Evolutionary conservation across 2,797 vertebrate genomes (phyloP), one percentile per base, ranked within the genome.

Genomic region (Liparis tanakae): DNA sequence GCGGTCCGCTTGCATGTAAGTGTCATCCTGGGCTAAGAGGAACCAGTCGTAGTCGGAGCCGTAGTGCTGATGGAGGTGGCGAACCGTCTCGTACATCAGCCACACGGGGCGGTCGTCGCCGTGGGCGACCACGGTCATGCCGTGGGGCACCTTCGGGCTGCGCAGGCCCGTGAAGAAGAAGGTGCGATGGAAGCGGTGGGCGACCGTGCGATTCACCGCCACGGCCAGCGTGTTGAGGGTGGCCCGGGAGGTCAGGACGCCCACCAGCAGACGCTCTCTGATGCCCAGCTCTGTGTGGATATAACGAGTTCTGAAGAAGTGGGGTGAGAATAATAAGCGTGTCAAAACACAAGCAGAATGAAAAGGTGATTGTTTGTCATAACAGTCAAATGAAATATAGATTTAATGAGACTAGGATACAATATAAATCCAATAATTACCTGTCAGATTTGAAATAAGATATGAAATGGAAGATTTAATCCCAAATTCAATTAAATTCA

Each of bases 31-130:
- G 70, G 96, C 96, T 66, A 99, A 61, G 81, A 97, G 96, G 93
- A 99, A 99, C 98, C 98, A 99, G 92, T 99, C 97, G 0, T 98
- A 99, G 85, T 97, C 96, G 0, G 94, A 93, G 56, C 95, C 96
- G 0, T 97, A 95, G 84, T 98, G 96, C 41, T 94, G 93, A 57
- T 98, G 95, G 50, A 99, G 93, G 70, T 99, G 95, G 20, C 95
- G 96, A 76, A 99, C 85, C 0, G 97, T 98, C 94, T 99, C 96
- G 0, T 98, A 99, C 98, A 99, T 99, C 55, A 99, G 94, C 98
- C 98, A 99, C 20, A 96, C 97, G 0, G 98, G 97, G 0, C 98
- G 95, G 85, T 99, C 98, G 0, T 99, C 98, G 0, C 98, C 98
- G 0, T 97, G 97, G 6, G 96, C 94, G 0, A 99, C 94, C 74